Evolutionary conservation across 1,140 invertebrate genomes (phyloP), one percentile per base, ranked within the genome.

Genomic region (Homalodisca vitripennis): DNA sequence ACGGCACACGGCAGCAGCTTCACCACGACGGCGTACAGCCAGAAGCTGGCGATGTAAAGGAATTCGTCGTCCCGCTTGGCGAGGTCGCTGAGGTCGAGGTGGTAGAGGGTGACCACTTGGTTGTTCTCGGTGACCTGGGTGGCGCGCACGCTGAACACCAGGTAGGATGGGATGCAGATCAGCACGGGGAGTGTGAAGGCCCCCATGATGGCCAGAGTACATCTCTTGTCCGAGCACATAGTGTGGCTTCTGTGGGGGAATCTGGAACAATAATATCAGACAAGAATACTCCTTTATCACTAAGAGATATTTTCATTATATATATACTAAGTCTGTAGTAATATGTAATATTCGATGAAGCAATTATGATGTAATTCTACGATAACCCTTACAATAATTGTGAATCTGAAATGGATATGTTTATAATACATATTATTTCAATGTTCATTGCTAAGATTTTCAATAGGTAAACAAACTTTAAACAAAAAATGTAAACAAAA

Each of bases 1-100:
- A 93, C 87, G 2, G 88, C 80, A 73, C 94, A 95, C 0, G 94
- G 94, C 1, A 96, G 73, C 0, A 96, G 81, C 76, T 96, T 96
- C 6, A 95, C 89, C 20, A 94, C 82, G 2, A 95, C 89, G 1
- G 88, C 82, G 76, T 94, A 91, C 27, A 93, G 84, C 93, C 93
- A 96, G 78, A 96, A 95, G 77, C 94, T 93, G n/a, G 88, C 76
- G 34, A 84, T 84, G 71, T 86, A 84, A 2, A 92, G 74, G n/a
- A 84, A 79, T 22, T 83, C 80, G 66, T 84, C 76, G 72, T 84
- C 81, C 34, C 29, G 22, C 27, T 86, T 83, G 0, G 88, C 86
- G 17, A 83, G 70, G 2, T 82, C 80, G 55, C 79, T 84, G 24
- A 84, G 76, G 67, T 85, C 86, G 1, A 93, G 85, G 74, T 87